These are phyloP conservation scores for Artibeus jamaicensis DNA, from an alignment of 2,797 vertebrate species.

Conservation along the genomic window DNA sequence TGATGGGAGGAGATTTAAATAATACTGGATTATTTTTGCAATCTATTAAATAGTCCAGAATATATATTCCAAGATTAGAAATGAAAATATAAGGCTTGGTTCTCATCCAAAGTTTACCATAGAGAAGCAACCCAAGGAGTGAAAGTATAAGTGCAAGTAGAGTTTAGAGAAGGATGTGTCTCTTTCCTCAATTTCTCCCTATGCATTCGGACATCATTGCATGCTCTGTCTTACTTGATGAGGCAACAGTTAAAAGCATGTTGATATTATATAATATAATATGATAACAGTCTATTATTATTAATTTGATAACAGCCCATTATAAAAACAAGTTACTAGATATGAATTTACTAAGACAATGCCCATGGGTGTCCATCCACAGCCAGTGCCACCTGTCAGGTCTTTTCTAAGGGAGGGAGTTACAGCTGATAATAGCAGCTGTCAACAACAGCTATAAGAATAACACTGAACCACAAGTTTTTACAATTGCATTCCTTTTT, in stretches of 20 bases:
- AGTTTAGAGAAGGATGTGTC: background rate
- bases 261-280: background rate
- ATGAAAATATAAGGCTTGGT: background rate
- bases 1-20: background rate
- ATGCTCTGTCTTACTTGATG: background rate
- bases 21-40: background rate
- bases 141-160: background rate
- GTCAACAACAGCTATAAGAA: slow-evolving; percentile 58
- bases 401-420: background rate
- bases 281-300: background rate
- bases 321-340: background rate
- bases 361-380: background rate
- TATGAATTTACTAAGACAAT: slow-evolving; percentile 27
- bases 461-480: background rate
- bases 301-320: background rate
- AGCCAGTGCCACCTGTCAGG: slow-evolving; percentile 26
- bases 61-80: background rate
- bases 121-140: background rate
- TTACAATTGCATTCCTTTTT: slow-evolving; percentile 15
- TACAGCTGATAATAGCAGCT: slow-evolving; percentile 59
- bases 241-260: background rate
- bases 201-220: background rate
- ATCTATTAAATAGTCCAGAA: background rate
- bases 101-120: background rate
- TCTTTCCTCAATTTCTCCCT: background rate